Evolutionary conservation across 1,140 invertebrate genomes (phyloP), one percentile per base, ranked within the genome.

Genomic region (Nixonia krombeini): DNA sequence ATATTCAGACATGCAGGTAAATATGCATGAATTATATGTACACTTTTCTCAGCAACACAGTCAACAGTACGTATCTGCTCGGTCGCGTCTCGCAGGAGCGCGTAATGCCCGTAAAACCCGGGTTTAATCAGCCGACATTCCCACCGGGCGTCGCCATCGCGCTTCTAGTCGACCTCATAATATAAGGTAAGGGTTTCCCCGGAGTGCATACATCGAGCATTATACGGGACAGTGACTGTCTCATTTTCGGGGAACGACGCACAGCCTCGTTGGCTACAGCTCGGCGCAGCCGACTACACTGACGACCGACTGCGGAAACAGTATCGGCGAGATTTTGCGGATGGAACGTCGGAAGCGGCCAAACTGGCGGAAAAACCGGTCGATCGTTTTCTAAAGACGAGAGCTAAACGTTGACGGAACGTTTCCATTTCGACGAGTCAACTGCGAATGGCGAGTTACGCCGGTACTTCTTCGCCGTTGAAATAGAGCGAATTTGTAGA

Each of bases 71-170:
- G 26, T 45, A 28, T 28, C 13, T 7, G 42, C 26, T 9, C 10
- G 25, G 10, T 45, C 13, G 25, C 42, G 42, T 67, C 59, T 67
- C 10, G 41, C 23, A 13, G 57, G 38, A 50, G 37, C 63, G 53
- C 57, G 53, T 72, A 76, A 75, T 75, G 51, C 71, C 37, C 58
- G 49, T 76, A 75, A 78, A 76, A 70, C 46, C 70, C 2, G 35
- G 62, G 56, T 72, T 78, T 76, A 78, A 78, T 75, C 71, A 76
- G 69, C 61, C 66, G 31, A 35, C 26, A 37, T 50, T 41, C 40
- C 50, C 47, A 28, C 28, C 13, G 42, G n/a, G 42, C 42, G 42
- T 42, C 17, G 21, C 18, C 40, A 25, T 42, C 40, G 21, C 23
- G 40, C 40, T 12, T 25, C 40, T 10, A 42, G 16, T 26, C 55